Conservation (phyloP, 2,113 vertebrate genomes). For the Myiagra hebetior region DNA sequence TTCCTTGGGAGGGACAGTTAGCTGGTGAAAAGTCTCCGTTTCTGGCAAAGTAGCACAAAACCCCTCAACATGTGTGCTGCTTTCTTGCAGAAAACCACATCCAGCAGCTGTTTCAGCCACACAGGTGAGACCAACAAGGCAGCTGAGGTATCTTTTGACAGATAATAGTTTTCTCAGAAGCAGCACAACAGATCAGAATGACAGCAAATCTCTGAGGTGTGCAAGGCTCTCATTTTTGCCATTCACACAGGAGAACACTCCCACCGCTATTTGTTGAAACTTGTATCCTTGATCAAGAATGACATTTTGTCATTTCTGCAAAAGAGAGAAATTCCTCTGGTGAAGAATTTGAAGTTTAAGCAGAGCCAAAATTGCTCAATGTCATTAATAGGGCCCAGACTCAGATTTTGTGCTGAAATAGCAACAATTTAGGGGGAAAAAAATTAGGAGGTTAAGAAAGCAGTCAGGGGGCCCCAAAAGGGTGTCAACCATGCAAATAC, state of each 20-base stretch:
- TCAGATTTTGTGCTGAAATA: background rate
- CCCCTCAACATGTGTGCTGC: background rate
- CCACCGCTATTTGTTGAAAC: background rate
- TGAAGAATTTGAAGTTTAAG: slow-evolving; percentile 18
- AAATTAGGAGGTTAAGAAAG: background rate
- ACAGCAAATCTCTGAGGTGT: background rate
- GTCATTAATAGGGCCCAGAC: background rate
- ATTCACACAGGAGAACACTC: background rate
- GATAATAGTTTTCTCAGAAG: background rate
- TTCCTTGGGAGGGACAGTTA: background rate
- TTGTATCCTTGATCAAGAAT: background rate
- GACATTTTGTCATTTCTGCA: slow-evolving; percentile 23
- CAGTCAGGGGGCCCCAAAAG: background rate
- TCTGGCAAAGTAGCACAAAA: background rate
- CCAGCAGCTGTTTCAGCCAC: background rate
- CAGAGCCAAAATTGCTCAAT: slow-evolving; percentile 4
- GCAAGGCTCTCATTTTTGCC: background rate
- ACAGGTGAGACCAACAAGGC: background rate
- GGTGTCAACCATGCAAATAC: background rate
- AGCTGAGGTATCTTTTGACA: background rate
- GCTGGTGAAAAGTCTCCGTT: background rate
- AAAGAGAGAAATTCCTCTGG: background rate
- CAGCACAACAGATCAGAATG: background rate
- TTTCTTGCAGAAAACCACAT: background rate
- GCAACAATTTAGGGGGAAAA: background rate